Conservation (phyloP, 2,888 invertebrate species). For the Scaptomyza reducta region DNA sequence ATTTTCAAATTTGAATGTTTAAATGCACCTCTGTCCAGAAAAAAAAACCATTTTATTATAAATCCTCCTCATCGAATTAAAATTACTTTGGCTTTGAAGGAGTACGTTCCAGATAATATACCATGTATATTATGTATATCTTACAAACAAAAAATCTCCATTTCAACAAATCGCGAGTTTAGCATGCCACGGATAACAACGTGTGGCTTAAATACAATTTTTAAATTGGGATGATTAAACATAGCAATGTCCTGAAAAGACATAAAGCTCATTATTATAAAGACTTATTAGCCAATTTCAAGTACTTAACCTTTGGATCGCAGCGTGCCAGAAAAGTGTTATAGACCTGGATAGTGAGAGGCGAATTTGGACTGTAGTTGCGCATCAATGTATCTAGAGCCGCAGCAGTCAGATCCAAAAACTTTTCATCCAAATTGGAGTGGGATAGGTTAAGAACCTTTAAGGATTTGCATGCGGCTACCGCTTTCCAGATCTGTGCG, state of each 20-base stretch:
- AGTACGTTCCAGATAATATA: no score
- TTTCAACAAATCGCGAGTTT: conserved; percentile 36
- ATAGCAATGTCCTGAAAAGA: conserved; percentile 15
- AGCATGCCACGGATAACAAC: conserved; percentile 14
- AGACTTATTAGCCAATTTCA: neutral
- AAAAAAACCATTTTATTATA: no score
- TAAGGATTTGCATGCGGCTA: conserved; percentile 13
- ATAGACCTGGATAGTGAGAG: conserved; percentile 35
- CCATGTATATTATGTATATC: no score
- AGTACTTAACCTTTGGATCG: conserved; percentile 9
- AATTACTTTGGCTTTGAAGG: no score
- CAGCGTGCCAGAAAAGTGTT: conserved; percentile 10
- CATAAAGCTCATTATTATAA: neutral
- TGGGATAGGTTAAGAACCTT: conserved; percentile 43
- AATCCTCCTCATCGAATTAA: no score
- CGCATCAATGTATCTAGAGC: conserved; percentile 1
- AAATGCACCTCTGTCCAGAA: no score
- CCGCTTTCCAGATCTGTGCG: conserved; percentile 41
- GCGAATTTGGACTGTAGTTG: neutral
- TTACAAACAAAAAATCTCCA: no score
- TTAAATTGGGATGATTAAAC: conserved; percentile 36
- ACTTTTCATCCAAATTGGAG: conserved; percentile 22
- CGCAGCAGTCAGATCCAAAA: conserved; percentile 5
- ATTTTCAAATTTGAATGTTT: no score
- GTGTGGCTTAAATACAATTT: conserved; percentile 27